A percentile compares a stretch with the other conserved stretches of the same genome.
phyloP scores from a whole-genome alignment of 2,888 invertebrate genomes.

The Tolmerus cingulatus region DNA sequence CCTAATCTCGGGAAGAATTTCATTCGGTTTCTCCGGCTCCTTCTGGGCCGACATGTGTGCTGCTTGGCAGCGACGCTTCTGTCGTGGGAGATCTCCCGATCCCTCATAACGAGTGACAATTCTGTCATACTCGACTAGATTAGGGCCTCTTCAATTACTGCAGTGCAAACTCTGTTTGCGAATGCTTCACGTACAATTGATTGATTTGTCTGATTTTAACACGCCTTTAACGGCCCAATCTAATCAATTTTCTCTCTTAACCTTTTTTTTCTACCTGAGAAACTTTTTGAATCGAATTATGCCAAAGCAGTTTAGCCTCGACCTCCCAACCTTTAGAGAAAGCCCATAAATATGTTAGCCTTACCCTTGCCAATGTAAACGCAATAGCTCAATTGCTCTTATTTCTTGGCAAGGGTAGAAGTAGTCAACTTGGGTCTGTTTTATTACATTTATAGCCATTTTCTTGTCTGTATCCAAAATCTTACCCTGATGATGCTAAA shows the following conservation, averaged over 20 bases:
- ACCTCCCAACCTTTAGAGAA: not conserved
- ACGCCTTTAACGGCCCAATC: constrained; percentile 4
- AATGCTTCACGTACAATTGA: constrained; percentile 16
- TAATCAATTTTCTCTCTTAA: constrained; percentile 7
- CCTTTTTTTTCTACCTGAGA: not conserved
- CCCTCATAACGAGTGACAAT: constrained; percentile 36
- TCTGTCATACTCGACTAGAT: constrained; percentile 28
- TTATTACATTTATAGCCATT: no score
- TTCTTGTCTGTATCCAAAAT: no score
- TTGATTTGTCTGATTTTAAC: constrained; percentile 34
- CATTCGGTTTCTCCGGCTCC: constrained; percentile 2
- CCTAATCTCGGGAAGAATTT: constrained; percentile 22
- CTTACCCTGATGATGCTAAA: no score
- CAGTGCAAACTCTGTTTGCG: constrained; percentile 7
- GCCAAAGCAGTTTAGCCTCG: not conserved
- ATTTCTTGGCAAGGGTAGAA: no score
- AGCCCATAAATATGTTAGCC: not conserved
- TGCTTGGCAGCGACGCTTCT: not conserved
- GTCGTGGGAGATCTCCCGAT: not conserved
- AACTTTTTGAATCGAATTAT: not conserved
- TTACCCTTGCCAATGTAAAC: not conserved
- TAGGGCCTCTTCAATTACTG: constrained; percentile 18
- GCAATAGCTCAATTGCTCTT: not conserved
- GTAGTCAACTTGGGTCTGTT: no score
- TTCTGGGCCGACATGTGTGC: not conserved